phyloP scores from a whole-genome alignment of 1,140 invertebrate species.

The Acromyrmex charruanus region DNA sequence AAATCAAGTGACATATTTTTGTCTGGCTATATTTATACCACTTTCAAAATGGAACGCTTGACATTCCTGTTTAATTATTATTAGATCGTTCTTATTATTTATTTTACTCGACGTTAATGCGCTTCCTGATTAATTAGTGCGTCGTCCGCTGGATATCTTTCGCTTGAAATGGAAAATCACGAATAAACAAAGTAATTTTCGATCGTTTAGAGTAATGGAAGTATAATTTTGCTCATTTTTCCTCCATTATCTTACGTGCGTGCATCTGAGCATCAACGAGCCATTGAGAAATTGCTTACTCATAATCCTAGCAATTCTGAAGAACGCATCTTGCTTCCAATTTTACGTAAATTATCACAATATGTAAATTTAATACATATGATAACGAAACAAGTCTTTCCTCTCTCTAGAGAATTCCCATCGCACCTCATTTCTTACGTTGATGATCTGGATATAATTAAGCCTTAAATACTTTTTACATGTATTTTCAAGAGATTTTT shows the following conservation, averaged over 20 bases:
- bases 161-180: constrained; percentile 34
- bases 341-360: constrained; percentile 26
- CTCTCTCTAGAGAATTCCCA: background rate
- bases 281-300: constrained; percentile 44
- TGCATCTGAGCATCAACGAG: background rate
- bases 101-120: background rate
- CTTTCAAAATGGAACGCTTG: background rate
- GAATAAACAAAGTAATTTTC: constrained; percentile 35
- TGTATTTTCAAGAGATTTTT: background rate
- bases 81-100: constrained; percentile 20
- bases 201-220: constrained; percentile 25
- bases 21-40: background rate
- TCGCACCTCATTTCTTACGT: background rate
- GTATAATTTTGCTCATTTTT: constrained; percentile 36
- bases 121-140: background rate
- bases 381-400: background rate
- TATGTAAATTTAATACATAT: background rate
- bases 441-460: background rate
- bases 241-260: background rate
- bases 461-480: background rate
- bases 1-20: background rate
- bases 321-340: constrained; percentile 7
- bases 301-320: constrained; percentile 21
- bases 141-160: constrained; percentile 6
- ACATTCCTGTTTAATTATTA: background rate